Evolutionary conservation across 2,888 invertebrate species (phyloP), one percentile per base, ranked within the genome.

Genomic region (Leptura quadrifasciata): DNA sequence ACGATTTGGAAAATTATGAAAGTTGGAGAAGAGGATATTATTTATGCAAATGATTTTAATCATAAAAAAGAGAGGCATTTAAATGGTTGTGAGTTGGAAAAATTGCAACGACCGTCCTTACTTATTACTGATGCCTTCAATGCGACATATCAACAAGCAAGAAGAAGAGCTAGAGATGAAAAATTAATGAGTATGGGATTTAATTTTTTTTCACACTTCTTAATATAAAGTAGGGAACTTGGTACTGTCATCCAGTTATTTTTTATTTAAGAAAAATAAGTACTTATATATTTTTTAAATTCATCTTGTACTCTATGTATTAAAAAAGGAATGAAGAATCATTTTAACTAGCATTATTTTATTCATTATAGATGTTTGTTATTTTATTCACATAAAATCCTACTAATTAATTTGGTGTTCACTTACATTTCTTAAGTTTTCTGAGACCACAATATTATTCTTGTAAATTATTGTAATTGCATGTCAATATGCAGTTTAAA

Each of bases 1-100:
- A 98, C 99, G 0, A 96, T 99, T 67, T 99, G 99, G 99, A 96
- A 97, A 86, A 98, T 99, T 21, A 95, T 97, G 35, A 99, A 99
- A 86, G 96, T 98, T 35, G 98, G 98, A 0, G 99, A 99, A 88
- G 99, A 99, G 89, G 99, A 99, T 86, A 98, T 99, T 80, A 94
- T 99, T 0, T 99, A 99, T 89, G 99, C 98, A 0, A 96, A 98
- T 0, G 99, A 99, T 88, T 99, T 97, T 87, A 99, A 99, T 90
- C 99, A 99, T 89, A 99, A 99, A 87, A 99, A 99, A 88, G 99
- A 99, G 87, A 91, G 99, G 55, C 98, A 99, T 92, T 91, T 99
- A 54, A 98, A 98, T 87, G 98, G 98, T 0, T 98, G 98, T 88
- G 97, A 97, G 86, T 90, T 99, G 70, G 98, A 98, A 85, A 94